Evolutionary conservation across 2,113 vertebrate genomes (phyloP), one percentile per base, ranked within the genome.

Genomic region (Trinectes maculatus): DNA sequence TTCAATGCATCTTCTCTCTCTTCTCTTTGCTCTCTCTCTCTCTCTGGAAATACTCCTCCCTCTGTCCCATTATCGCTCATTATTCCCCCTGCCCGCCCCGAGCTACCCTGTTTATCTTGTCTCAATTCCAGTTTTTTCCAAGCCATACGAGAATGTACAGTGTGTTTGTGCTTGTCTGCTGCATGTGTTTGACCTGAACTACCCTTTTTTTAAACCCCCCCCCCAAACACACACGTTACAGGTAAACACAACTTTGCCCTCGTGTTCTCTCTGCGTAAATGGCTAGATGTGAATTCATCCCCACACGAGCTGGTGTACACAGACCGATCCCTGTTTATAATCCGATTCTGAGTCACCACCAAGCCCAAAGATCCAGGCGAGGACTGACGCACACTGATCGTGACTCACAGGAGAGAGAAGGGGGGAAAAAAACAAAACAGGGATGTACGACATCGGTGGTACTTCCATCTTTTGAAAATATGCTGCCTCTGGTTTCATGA

Each of bases 1-100:
- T 2, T 6, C 26, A 25, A 61, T 52, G 51, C 54, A 52, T 34
- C 66, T 25, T 62, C 52, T 26, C 55, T 31, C 46, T 53, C 22
- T 25, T 18, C 25, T 31, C 46, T 36, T 21, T 26, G 37, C 56
- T 75, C 60, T 47, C 48, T 10, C 71, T 53, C 74, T 57, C 49
- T 66, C 72, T 60, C 64, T 73, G 54, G 59, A 68, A 43, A 36
- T 31, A 18, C 74, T 81, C 83, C 81, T 73, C 83, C 75, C 53
- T 55, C 53, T 1, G 1, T 57, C 61, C 77, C 69, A 78, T 90
- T 80, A 86, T 82, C 84, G 79, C 54, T 68, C 74, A 47, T 87
- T 64, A 73, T 54, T 68, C 29, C 39, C 29, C 29, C 29, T 8
- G 3, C 13, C 34, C 13, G 2, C 15, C 13, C n/a, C 29, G 29